Evolutionary conservation across 2,888 invertebrate genomes (phyloP), one percentile per base, ranked within the genome.

Genomic region (Tetheella fluctuosa): DNA sequence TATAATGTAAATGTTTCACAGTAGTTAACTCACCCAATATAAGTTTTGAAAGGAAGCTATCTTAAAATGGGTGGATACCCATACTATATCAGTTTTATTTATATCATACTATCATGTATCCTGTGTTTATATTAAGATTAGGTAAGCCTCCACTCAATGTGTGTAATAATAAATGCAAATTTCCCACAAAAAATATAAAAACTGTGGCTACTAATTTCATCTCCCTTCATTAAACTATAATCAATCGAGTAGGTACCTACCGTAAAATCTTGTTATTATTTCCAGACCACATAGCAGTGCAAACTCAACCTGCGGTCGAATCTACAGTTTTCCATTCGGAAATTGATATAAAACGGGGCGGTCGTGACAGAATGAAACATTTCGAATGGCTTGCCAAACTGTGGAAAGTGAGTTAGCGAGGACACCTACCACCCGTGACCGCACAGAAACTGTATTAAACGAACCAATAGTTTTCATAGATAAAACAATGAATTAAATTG

Each of bases 331-430:
- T 75, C 71, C 64, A 73, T 74, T 77, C 70, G 68, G 63, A 70
- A 74, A 72, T 71, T 64, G 65, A 71, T 66, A 71, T 67, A 59
- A 58, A 71, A 73, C 70, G 63, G 63, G 69, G 65, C 67, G 65
- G 67, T 79, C 74, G 71, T 74, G 76, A 74, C 77, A 70, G 71
- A 76, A 72, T 77, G 73, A 78, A 79, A 76, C 67, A 74, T 74
- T 75, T 72, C 66, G 65, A 74, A 67, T 68, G 65, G 74, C 73
- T 83, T 83, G 80, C 81, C 78, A 80, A 84, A 85, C 70, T 61
- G 73, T 83, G 76, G 85, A 88, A 86, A 88, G 86, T 84, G 74
- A 75, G 76, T 70, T 70, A 65, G 70, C 84, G 81, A 85, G 84
- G 85, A 77, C 84, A 79, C 69, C 66, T 67, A 74, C 71, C 69